phyloP scores from a whole-genome alignment of 2,888 invertebrate genomes.

The Listrodromus nycthemerus region DNA sequence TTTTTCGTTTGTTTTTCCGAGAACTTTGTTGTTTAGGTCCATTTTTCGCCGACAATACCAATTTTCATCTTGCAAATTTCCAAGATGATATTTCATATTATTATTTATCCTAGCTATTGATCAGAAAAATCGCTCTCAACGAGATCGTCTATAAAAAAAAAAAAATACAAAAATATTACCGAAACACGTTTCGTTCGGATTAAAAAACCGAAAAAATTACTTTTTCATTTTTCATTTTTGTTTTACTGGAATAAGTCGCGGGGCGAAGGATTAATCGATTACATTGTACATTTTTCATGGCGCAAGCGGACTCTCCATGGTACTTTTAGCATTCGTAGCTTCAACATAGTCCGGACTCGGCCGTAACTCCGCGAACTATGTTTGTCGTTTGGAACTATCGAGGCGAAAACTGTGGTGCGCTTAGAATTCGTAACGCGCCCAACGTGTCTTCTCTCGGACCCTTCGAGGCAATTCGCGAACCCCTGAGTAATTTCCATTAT shows the following conservation, averaged over 20 bases:
- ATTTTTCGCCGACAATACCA: neutral
- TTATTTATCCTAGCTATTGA: neutral
- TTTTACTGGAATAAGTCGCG: neutral
- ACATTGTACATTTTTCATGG: neutral
- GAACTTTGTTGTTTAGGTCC: neutral
- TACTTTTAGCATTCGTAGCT: neutral
- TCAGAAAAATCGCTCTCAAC: neutral
- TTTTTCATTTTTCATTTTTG: neutral
- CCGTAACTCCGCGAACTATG: neutral
- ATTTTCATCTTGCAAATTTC: neutral
- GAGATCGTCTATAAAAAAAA: neutral
- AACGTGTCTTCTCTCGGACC: constrained; percentile 8
- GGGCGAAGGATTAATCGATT: neutral
- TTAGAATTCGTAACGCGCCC: constrained; percentile 12
- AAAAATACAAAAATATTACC: neutral
- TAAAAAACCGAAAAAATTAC: neutral
- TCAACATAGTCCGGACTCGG: neutral
- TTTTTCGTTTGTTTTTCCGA: neutral
- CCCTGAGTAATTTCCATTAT: constrained; percentile 45
- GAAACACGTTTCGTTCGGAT: neutral
- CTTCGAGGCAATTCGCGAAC: constrained; percentile 33
- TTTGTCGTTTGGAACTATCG: neutral
- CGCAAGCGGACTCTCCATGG: neutral
- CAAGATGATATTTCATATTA: neutral
- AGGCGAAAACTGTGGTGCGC: constrained; percentile 4